Conservation (phyloP, 1,140 invertebrate genomes). For the Pissodes strobi region DNA sequence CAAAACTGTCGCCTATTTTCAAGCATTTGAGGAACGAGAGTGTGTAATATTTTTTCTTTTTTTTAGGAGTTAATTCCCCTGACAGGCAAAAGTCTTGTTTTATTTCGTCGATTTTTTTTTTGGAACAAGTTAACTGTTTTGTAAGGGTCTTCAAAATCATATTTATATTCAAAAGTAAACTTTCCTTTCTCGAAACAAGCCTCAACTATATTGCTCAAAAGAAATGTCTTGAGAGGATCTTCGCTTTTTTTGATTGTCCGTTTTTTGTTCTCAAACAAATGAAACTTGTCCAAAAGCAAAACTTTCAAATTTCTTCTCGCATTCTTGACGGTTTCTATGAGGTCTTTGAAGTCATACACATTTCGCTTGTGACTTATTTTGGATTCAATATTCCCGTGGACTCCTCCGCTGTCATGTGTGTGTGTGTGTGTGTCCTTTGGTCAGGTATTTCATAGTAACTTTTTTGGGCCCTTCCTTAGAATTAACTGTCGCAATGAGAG, state of each 20-base stretch:
- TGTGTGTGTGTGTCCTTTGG: constrained; percentile 1
- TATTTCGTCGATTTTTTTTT: constrained; percentile 1
- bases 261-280: neutral
- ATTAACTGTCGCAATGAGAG: neutral
- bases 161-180: neutral
- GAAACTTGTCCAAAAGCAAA: neutral
- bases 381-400: constrained; percentile 2
- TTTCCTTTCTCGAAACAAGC: neutral
- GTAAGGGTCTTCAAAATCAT: neutral
- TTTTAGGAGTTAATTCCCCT: neutral
- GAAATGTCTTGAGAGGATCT: neutral
- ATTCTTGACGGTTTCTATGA: neutral
- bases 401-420: neutral
- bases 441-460: neutral
- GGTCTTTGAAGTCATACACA: neutral
- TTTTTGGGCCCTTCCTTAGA: neutral
- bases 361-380: neutral
- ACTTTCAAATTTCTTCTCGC: neutral
- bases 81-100: too few relatives aligned
- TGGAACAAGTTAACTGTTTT: neutral
- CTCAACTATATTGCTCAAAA: neutral
- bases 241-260: neutral
- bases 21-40: neutral
- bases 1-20: neutral
- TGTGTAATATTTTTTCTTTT: neutral